Percentiles rank a stretch among this genome's conserved stretches.
Evolutionary conservation across 2,888 invertebrate species (phyloP).

Genomic region (Venustoraphidia nigricollis): DNA sequence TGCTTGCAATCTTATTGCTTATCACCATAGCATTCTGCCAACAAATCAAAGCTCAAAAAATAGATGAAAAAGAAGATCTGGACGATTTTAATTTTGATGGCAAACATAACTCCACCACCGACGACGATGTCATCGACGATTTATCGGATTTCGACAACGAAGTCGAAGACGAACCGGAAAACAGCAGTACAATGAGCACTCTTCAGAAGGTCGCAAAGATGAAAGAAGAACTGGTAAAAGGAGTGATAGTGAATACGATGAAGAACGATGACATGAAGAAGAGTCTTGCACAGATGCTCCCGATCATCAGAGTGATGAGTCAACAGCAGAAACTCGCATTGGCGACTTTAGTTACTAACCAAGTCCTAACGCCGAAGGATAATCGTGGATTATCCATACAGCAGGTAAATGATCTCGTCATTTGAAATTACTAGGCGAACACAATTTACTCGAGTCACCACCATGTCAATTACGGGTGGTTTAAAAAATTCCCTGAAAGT

Average conservation of each 20-base stretch:
- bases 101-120: background rate
- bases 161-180: slow-evolving; percentile 24
- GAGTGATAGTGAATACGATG: slow-evolving; percentile 38
- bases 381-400: slow-evolving; percentile 33
- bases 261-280: slow-evolving; percentile 40
- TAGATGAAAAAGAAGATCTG: slow-evolving; percentile 11
- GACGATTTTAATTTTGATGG: slow-evolving; percentile 6
- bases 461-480: no score
- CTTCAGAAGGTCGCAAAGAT: slow-evolving; percentile 20
- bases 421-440: no score
- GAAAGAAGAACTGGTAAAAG: slow-evolving; percentile 34
- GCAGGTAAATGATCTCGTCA: slow-evolving; percentile 29
- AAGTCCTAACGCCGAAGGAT: slow-evolving; percentile 35
- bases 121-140: background rate
- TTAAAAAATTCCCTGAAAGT: no score
- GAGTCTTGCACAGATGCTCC: slow-evolving; percentile 44
- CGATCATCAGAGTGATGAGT: slow-evolving; percentile 46
- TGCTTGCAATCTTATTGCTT: no score
- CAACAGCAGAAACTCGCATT: slow-evolving; percentile 43
- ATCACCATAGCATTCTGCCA: slow-evolving; percentile 10
- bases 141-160: slow-evolving; percentile 17
- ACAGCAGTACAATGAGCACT: slow-evolving; percentile 32
- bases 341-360: slow-evolving; percentile 44
- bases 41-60: slow-evolving; percentile 20
- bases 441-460: no score